Conservation (phyloP, 2,113 vertebrate genomes). For the Tichodroma muraria region DNA sequence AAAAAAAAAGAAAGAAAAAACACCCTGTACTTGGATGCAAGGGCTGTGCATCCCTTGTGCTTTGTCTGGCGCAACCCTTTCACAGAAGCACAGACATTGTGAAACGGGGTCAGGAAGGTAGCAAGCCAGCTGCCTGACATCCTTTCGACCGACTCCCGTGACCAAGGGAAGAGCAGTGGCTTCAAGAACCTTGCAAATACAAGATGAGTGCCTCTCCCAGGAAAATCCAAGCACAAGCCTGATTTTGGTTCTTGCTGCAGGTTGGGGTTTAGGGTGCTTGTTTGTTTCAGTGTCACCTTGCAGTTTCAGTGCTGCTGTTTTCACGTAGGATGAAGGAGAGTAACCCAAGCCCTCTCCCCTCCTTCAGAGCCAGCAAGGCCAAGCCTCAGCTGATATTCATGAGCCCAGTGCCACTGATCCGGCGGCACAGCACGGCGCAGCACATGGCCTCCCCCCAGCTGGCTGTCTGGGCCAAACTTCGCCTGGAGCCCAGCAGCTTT, state of each 20-base stretch:
- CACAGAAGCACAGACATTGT: constrained; percentile 49
- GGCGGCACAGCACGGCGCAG: rapidly evolving
- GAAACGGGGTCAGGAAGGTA: constrained; percentile 58
- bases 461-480: background rate
- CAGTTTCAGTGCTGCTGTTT: background rate
- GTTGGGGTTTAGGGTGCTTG: background rate
- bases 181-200: background rate
- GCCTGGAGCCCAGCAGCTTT: background rate
- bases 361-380: background rate
- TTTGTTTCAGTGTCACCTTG: background rate
- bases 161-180: background rate
- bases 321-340: background rate
- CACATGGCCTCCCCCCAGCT: background rate
- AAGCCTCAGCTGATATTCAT: background rate
- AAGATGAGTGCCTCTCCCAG: background rate
- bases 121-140: constrained; percentile 56
- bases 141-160: background rate
- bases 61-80: constrained; percentile 55
- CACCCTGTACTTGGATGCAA: constrained; percentile 8
- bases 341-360: background rate
- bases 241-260: background rate
- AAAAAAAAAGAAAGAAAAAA: background rate
- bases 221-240: background rate
- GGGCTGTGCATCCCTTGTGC: constrained; percentile 28
- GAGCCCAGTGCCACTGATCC: background rate